A percentile compares a stretch with the other conserved stretches of the same genome.
Evolutionary conservation across 2,797 vertebrate species (phyloP).

Genomic region (Sternotherus odoratus): DNA sequence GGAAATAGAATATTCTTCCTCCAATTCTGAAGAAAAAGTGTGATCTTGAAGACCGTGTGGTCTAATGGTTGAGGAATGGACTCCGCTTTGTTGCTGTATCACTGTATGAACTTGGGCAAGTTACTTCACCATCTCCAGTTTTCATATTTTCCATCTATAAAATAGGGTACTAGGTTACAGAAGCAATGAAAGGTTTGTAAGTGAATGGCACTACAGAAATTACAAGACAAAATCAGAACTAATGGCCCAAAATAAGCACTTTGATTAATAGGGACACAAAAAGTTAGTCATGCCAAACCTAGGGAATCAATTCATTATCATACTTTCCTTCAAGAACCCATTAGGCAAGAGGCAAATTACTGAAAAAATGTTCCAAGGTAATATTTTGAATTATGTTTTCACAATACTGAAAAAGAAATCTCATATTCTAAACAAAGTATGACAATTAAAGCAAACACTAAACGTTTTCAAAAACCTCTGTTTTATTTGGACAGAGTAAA

Average conservation of each 20-base stretch:
- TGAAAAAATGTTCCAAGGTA: constrained; percentile 2
- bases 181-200: neutral
- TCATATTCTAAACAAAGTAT: neutral
- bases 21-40: too few relatives aligned
- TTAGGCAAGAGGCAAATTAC: constrained; percentile 13
- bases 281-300: neutral
- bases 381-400: neutral
- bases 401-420: neutral
- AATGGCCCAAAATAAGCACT: neutral
- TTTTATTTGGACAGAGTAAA: constrained; percentile 85
- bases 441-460: constrained; percentile 51
- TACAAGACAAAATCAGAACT: neutral
- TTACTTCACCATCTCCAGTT: too few relatives aligned
- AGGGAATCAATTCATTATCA: neutral
- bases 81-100: neutral
- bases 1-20: neutral
- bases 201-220: neutral
- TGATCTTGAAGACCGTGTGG: neutral
- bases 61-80: neutral
- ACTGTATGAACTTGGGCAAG: too few relatives aligned
- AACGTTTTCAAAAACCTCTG: constrained; percentile 81
- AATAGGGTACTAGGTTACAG: neutral
- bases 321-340: neutral
- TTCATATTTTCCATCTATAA: neutral
- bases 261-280: neutral